These are phyloP conservation scores for Strongylocentrotus purpuratus DNA, from an alignment of 35 echinoderm and acorn worm genomes.

Conservation along the genomic window DNA sequence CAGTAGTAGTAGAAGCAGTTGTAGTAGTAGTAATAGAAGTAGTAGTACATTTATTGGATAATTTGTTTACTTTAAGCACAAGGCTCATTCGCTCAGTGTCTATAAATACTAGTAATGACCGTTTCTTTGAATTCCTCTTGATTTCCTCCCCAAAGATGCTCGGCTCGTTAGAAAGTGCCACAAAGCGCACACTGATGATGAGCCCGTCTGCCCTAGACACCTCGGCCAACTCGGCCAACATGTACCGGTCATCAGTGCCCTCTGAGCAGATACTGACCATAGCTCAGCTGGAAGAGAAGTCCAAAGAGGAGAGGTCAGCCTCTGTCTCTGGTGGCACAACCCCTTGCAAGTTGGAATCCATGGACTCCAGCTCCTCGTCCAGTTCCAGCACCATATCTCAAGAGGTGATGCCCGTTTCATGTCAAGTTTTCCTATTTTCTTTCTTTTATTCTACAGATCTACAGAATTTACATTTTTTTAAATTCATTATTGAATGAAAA, in stretches of 20 bases:
- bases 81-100: no score
- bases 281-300: conserved; percentile 77
- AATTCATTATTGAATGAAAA: no score
- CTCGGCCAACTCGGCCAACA: conserved; percentile 77
- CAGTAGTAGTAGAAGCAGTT: no score
- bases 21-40: no score
- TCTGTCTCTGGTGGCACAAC: neutral
- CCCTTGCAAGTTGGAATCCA: conserved; percentile 32
- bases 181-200: conserved; percentile 84
- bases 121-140: no score
- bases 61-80: no score
- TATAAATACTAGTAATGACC: no score
- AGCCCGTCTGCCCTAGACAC: conserved; percentile 78
- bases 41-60: no score
- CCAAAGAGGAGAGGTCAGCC: neutral
- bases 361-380: neutral
- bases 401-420: neutral
- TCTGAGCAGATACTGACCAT: conserved; percentile 77
- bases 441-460: no score
- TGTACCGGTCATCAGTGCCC: conserved; percentile 63
- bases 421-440: neutral
- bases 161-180: conserved; percentile 89
- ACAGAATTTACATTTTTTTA: no score
- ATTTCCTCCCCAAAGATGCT: conserved; percentile 50
- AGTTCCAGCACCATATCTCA: conserved; percentile 16